Percentiles rank a stretch among this genome's conserved stretches.
Evolutionary conservation across 2,797 vertebrate genomes (phyloP).

Genomic region (Leptatherina wallacei): DNA sequence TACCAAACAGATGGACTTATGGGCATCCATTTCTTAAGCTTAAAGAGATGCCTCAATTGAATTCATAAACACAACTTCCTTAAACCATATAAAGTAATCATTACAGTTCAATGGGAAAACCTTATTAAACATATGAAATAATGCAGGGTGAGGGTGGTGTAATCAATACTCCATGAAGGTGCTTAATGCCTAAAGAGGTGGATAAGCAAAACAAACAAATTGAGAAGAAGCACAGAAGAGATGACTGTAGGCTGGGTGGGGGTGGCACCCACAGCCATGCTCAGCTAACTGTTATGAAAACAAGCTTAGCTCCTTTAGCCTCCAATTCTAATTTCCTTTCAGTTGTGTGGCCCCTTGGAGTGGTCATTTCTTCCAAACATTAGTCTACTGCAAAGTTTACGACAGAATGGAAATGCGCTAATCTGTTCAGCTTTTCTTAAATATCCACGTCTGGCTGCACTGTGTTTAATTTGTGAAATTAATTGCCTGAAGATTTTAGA

Average conservation of each 20-base stretch:
- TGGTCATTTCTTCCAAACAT: conserved; percentile 22
- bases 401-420: conserved; percentile 16
- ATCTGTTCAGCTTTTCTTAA: conserved; percentile 9
- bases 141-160: background rate
- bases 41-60: background rate
- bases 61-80: background rate
- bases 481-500: conserved; percentile 13
- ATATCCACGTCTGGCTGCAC: background rate
- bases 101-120: background rate
- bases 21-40: background rate
- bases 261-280: conserved; percentile 6
- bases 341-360: conserved; percentile 16
- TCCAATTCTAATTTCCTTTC: conserved; percentile 54
- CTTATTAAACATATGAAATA: background rate
- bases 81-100: background rate
- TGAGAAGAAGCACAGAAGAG: background rate
- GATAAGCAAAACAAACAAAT: background rate
- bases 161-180: background rate
- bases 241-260: conserved; percentile 2
- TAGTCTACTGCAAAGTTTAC: background rate
- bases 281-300: conserved; percentile 44
- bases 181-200: background rate
- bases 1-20: background rate
- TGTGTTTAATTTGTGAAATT: conserved; percentile 14
- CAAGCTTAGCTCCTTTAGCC: conserved; percentile 38